Evolutionary conservation across 92 coral and sea anemone genomes (phyloP).

Genomic region (Parazoanthus darwini): DNA sequence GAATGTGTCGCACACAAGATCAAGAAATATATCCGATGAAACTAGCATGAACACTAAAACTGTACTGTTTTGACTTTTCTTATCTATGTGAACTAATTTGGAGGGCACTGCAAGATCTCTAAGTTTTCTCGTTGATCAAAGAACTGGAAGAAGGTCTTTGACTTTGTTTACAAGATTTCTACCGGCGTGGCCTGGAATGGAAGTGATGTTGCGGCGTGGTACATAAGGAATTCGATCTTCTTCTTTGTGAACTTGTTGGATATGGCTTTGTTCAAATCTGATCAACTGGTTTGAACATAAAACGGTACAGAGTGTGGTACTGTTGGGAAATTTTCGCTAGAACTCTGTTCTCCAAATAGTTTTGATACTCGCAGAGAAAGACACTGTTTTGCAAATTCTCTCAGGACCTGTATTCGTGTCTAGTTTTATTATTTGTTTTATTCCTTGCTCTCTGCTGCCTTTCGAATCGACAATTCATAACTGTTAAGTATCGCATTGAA

Average conservation of each 20-base stretch:
- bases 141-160: not conserved
- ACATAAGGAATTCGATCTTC: too few species aligned
- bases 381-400: not conserved
- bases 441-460: not conserved
- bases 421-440: not conserved
- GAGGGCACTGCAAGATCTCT: not conserved
- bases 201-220: not conserved
- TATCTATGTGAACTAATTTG: not conserved
- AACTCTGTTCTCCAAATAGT: not conserved
- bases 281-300: too few species aligned
- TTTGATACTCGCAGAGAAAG: not conserved
- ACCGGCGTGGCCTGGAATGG: not conserved
- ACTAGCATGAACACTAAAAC: not conserved
- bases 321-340: not conserved
- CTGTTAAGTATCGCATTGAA: too few species aligned
- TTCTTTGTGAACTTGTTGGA: too few species aligned
- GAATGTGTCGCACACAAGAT: slow-evolving; percentile 5
- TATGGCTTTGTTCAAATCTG: too few species aligned
- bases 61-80: not conserved
- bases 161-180: slow-evolving; percentile 4
- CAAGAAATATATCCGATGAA: not conserved
- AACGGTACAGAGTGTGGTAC: too few species aligned
- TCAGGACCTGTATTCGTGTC: not conserved
- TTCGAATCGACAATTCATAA: not conserved
- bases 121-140: not conserved